These are phyloP conservation scores for Hucho hucho DNA, from an alignment of 2,113 vertebrate species.

Conservation along the genomic window DNA sequence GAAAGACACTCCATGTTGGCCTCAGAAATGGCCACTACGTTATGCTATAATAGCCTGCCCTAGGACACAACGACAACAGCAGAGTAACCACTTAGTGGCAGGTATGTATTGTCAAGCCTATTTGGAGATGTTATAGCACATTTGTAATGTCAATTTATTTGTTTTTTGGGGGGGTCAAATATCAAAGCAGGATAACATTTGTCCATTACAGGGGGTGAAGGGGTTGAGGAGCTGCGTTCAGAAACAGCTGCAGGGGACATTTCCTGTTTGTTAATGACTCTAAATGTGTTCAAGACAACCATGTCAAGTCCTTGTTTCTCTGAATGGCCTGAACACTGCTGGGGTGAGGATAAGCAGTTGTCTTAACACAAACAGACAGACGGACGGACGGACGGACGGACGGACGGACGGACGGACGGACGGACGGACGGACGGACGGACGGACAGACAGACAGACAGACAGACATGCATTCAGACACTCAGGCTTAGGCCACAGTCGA, in stretches of 20 bases:
- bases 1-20: conserved; percentile 43
- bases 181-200: conserved; percentile 70
- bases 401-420: conserved; percentile 40
- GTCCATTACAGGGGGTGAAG: conserved; percentile 66
- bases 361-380: conserved; percentile 11
- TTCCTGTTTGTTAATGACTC: conserved; percentile 82
- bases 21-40: conserved; percentile 38
- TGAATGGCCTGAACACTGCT: conserved; percentile 66
- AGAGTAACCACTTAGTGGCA: conserved; percentile 63
- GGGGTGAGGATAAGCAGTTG: conserved; percentile 47
- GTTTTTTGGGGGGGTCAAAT: conserved; percentile 72
- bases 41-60: conserved; percentile 53
- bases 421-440: background rate
- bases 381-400: conserved; percentile 1
- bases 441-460: conserved; percentile 26
- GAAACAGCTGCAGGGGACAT: conserved; percentile 80
- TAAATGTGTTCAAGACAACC: conserved; percentile 79
- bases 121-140: conserved; percentile 68
- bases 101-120: conserved; percentile 69
- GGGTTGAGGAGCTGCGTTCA: conserved; percentile 32
- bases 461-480: conserved; percentile 27
- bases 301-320: conserved; percentile 72
- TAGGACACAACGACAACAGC: conserved; percentile 59
- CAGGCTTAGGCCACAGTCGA: conserved; percentile 40
- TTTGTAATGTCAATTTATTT: conserved; percentile 70